phyloP scores from a whole-genome alignment of 2,888 invertebrate species.

The Neria commutata region DNA sequence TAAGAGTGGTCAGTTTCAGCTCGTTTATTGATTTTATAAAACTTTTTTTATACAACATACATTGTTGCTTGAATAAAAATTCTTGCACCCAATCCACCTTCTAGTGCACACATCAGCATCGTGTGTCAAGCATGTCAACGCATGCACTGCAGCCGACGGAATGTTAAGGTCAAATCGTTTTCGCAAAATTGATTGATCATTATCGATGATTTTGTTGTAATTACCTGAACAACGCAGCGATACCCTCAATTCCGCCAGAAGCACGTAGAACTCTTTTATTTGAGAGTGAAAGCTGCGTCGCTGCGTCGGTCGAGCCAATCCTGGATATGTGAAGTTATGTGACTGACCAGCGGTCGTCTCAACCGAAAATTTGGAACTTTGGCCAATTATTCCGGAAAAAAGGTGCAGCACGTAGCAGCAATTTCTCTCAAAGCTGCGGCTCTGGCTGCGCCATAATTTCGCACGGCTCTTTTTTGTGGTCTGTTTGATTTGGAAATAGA shows the following conservation, averaged over 20 bases:
- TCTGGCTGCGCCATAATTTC: conserved; percentile 17
- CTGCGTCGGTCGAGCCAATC: too few relatives aligned
- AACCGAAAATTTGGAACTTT: background rate
- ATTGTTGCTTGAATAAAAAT: too few relatives aligned
- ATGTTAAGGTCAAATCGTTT: conserved; percentile 2
- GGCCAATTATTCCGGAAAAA: background rate
- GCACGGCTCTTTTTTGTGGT: too few relatives aligned
- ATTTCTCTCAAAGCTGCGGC: conserved; percentile 42
- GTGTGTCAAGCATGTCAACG: background rate
- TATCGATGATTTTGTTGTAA: conserved; percentile 33
- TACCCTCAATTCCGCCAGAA: background rate
- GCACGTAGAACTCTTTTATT: conserved; percentile 18
- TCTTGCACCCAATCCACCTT: background rate
- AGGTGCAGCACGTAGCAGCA: conserved; percentile 53
- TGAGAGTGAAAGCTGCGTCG: conserved; percentile 16
- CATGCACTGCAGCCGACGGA: background rate
- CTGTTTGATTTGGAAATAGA: too few relatives aligned
- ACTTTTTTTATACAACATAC: too few relatives aligned
- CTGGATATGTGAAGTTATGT: background rate
- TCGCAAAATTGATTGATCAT: conserved; percentile 39
- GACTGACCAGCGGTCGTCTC: background rate
- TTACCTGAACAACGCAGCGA: conserved; percentile 13
- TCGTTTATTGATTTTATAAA: too few relatives aligned
- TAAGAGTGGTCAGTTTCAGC: too few relatives aligned
- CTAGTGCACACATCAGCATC: background rate